phyloP scores from a whole-genome alignment of 2,888 invertebrate genomes.

The Epistrophella euchroma region DNA sequence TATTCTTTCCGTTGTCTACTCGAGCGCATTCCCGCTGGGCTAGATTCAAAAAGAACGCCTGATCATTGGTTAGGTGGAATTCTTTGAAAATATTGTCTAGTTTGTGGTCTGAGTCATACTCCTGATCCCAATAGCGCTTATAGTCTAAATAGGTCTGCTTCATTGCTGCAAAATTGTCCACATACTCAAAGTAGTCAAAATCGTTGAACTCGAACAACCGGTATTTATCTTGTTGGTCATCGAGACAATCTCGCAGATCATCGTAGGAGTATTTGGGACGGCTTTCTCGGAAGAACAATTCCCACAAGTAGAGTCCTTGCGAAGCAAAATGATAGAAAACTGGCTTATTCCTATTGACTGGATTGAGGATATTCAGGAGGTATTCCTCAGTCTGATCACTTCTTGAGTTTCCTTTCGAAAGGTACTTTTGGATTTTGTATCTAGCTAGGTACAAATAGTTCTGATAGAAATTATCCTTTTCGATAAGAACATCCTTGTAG shows the following conservation, averaged over 20 bases:
- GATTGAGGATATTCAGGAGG: conserved; percentile 64
- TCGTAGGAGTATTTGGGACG: conserved; percentile 68
- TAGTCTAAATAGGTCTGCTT: conserved; percentile 61
- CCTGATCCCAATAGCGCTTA: conserved; percentile 59
- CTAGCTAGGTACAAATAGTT: conserved; percentile 56
- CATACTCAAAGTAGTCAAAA: conserved; percentile 67
- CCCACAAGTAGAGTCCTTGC: conserved; percentile 67
- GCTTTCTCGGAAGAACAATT: conserved; percentile 68
- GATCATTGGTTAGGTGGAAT: conserved; percentile 60
- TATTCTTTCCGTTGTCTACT: conserved; percentile 52
- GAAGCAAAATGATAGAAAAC: conserved; percentile 67
- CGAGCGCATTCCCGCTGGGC: conserved; percentile 66
- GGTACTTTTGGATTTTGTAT: conserved; percentile 55
- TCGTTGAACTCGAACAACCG: conserved; percentile 66
- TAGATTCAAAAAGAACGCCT: conserved; percentile 67
- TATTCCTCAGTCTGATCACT: conserved; percentile 57
- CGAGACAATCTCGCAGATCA: conserved; percentile 53
- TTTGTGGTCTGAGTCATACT: conserved; percentile 56
- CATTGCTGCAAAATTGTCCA: conserved; percentile 59
- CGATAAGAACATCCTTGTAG: conserved; percentile 53
- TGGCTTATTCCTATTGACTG: conserved; percentile 65
- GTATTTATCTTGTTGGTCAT: conserved; percentile 61
- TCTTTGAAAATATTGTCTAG: conserved; percentile 52
- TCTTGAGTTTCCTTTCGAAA: conserved; percentile 45
- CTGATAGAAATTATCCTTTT: conserved; percentile 70